phyloP scores from a whole-genome alignment of 2,113 vertebrate genomes.

The Trochalopteron elliotii region DNA sequence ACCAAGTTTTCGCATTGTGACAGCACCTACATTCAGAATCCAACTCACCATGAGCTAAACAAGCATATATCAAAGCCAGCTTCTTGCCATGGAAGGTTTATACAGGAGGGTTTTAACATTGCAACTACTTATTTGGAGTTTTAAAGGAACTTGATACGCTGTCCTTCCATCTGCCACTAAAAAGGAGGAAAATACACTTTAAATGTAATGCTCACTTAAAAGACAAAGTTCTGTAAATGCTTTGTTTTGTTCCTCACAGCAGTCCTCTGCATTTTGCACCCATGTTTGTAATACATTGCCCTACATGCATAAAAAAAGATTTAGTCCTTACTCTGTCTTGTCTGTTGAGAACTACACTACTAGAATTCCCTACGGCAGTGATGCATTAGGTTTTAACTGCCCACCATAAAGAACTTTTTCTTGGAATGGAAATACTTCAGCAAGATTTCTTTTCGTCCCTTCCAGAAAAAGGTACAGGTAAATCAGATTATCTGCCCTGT shows the following conservation, averaged over 20 bases:
- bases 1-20: neutral
- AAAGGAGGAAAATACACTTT: neutral
- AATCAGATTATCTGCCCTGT: neutral
- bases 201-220: neutral
- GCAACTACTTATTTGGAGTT: neutral
- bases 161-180: too few species aligned
- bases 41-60: neutral
- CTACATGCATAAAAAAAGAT: neutral
- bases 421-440: neutral
- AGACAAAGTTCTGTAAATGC: neutral
- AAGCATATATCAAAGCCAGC: neutral
- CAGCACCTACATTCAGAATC: neutral
- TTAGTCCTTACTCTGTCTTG: neutral
- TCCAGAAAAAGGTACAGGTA: neutral
- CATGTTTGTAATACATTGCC: neutral
- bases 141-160: too few species aligned
- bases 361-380: neutral
- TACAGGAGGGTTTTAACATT: neutral
- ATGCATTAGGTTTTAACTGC: neutral
- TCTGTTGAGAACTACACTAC: neutral
- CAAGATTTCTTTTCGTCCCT: neutral
- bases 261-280: neutral
- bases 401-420: neutral
- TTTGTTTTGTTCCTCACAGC: neutral
- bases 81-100: accelerated